phyloP scores from a whole-genome alignment of 2,113 vertebrate genomes.

The Philantomba maxwellii region DNA sequence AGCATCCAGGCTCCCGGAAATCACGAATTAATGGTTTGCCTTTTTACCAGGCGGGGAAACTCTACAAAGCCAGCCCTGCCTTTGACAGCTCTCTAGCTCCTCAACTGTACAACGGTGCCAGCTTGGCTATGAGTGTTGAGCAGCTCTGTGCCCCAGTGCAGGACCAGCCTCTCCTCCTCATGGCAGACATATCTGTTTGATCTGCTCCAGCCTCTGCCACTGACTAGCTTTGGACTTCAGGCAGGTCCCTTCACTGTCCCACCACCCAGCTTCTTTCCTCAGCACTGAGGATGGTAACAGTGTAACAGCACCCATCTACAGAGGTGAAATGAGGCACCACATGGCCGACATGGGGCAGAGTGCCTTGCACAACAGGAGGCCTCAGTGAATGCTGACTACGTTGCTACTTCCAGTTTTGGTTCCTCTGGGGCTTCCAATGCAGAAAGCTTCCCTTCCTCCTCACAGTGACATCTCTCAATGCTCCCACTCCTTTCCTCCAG shows the following conservation, averaged over 20 bases:
- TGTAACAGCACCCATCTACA: not conserved
- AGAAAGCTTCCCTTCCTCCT: not conserved
- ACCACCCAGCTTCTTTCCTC: not conserved
- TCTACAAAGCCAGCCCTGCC: not conserved
- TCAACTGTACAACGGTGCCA: not conserved
- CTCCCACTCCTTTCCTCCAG: not conserved
- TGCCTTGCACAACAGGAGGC: not conserved
- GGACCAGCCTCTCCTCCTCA: not conserved
- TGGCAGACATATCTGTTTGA: no score
- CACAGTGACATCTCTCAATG: not conserved
- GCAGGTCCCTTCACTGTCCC: not conserved
- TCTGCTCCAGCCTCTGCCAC: not conserved
- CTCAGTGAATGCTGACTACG: not conserved
- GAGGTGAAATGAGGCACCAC: not conserved
- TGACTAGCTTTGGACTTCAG: not conserved
- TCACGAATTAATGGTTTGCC: not conserved
- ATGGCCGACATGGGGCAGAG: no score
- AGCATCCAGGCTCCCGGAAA: not conserved
- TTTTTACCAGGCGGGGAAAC: not conserved
- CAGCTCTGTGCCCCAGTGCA: not conserved
- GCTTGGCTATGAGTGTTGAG: rapidly evolving
- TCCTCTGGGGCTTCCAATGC: not conserved
- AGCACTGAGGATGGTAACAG: not conserved
- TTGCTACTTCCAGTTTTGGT: not conserved
- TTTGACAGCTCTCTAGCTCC: not conserved